A percentile compares a stretch with the other conserved stretches of the same genome.
Conservation (phyloP, 2,797 vertebrate genomes). For the Eupleurogrammus muticus region DNA sequence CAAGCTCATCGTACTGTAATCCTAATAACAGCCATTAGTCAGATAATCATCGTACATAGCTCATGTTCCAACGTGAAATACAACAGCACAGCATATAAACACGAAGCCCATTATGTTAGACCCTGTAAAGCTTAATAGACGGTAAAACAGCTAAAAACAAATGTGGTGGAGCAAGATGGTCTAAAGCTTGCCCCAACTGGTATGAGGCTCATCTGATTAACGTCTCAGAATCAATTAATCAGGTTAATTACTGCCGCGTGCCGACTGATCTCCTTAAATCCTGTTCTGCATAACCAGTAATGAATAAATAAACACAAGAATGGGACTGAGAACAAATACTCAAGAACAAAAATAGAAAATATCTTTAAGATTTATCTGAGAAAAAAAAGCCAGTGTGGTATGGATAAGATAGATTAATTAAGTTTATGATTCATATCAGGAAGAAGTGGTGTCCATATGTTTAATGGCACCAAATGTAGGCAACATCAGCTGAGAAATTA, state of each 20-base stretch:
- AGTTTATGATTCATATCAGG: not conserved
- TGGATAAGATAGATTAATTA: no score
- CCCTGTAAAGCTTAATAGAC: not conserved
- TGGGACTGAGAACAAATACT: not conserved
- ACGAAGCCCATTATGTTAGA: not conserved
- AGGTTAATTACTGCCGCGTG: conserved; percentile 74
- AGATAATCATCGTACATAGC: conserved; percentile 21
- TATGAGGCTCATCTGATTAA: conserved; percentile 75
- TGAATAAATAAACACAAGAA: not conserved
- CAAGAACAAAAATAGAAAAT: not conserved
- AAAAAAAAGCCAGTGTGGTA: not conserved
- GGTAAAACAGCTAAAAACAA: not conserved
- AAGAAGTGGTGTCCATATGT: not conserved
- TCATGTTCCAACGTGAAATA: not conserved
- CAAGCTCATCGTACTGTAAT: conserved; percentile 33
- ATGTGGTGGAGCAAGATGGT: conserved; percentile 1
- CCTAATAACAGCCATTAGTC: conserved; percentile 30
- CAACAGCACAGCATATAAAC: not conserved
- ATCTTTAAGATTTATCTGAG: no score
- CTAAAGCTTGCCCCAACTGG: conserved; percentile 57
- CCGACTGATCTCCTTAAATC: conserved; percentile 68
- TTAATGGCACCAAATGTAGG: conserved; percentile 4
- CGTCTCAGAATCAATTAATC: conserved; percentile 82
- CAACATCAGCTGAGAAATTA: not conserved
- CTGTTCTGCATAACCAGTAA: conserved; percentile 34